Conservation (phyloP, 2,888 invertebrate genomes). For the Cheilosia vulpina region DNA sequence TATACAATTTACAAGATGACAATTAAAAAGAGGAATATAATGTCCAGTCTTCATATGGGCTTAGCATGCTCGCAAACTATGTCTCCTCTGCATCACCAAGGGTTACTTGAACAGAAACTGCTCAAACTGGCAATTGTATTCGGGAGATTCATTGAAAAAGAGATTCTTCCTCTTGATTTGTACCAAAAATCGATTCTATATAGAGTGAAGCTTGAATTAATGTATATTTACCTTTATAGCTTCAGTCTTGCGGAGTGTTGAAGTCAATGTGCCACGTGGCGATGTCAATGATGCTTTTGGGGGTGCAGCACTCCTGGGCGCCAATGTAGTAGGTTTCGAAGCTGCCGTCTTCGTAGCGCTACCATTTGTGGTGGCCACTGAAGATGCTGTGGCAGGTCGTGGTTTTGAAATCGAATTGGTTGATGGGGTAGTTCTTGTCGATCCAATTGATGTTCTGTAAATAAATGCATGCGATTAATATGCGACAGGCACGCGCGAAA, state of each 20-base stretch:
- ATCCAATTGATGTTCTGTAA: slow-evolving; percentile 44
- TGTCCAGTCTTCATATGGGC: neutral
- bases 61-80: neutral
- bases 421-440: slow-evolving; percentile 42
- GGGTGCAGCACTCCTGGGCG: slow-evolving; percentile 64
- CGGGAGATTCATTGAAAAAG: slow-evolving; percentile 60
- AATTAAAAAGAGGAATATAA: neutral
- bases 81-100: slow-evolving; percentile 2
- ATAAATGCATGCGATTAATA: neutral
- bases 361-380: slow-evolving; percentile 61
- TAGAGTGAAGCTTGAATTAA: neutral
- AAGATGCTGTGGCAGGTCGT: slow-evolving; percentile 67
- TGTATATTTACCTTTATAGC: slow-evolving; percentile 74
- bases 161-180: slow-evolving; percentile 64
- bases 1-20: slow-evolving; percentile 5
- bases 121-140: slow-evolving; percentile 46
- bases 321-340: slow-evolving; percentile 65
- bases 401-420: slow-evolving; percentile 59
- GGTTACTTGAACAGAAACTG: slow-evolving; percentile 63
- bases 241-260: slow-evolving; percentile 80
- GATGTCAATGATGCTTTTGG: slow-evolving; percentile 79
- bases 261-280: slow-evolving; percentile 80
- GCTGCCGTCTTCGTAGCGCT: slow-evolving; percentile 57
- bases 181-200: slow-evolving; percentile 15
- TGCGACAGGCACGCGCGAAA: neutral